Evolutionary conservation across 2,113 vertebrate genomes (phyloP), one percentile per base, ranked within the genome.

Genomic region (Pollimyrus isidori): DNA sequence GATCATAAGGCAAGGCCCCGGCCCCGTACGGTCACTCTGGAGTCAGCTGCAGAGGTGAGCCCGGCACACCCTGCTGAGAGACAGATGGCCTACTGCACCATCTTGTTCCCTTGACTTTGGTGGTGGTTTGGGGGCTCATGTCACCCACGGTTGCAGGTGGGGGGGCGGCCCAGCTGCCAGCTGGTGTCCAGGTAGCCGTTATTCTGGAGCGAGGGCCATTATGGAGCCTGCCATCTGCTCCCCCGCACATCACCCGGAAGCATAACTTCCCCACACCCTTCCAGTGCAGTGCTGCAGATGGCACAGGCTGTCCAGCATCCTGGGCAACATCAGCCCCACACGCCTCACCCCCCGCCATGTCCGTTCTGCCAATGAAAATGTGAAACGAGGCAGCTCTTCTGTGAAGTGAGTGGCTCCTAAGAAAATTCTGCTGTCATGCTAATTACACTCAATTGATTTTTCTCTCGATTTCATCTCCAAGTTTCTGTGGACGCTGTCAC

Each of bases 101-200:
- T 45, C 17, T 93, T 94, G 93, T 92, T 93, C 90, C 87, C 88
- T 90, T 88, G 92, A 92, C 90, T 93, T 62, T 85, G 65, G 90
- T 92, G 83, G 92, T 94, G 93, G 95, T 95, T 94, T 94, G 93
- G 92, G 88, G 92, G 87, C 89, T 91, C 89, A 87, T 91, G 91
- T 84, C 89, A 90, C 91, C 89, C 91, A 90, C 89, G 21, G 73
- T 90, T 90, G 91, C 87, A 85, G 56, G 91, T 90, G 86, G 11
- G 87, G 89, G 89, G 85, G 13, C 23, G 7, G 10, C 23, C 87
- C 87, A 53, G 26, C 86, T 7, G 15, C 86, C 86, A 95, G 91
- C 93, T 93, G 94, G 92, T 89, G 92, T 94, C 93, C 92, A 89
- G 91, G 90, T 94, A 94, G 94, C 95, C 93, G 92, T 87, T 92